phyloP scores from a whole-genome alignment of 2,113 vertebrate species.

The Notarius lentiginosus region DNA sequence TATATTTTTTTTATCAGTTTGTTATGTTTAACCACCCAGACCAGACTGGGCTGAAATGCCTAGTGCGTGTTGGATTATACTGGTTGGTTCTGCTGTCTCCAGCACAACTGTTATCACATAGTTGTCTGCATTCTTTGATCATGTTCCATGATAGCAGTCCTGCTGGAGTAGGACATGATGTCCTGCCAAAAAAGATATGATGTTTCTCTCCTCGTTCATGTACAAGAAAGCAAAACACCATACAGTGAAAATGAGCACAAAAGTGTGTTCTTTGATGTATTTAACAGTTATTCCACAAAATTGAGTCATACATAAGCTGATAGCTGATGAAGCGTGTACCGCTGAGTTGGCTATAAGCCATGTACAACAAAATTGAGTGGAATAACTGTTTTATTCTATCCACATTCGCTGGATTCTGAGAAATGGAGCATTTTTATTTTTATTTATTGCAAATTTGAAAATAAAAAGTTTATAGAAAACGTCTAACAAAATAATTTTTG shows the following conservation, averaged over 20 bases:
- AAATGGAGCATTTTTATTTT: too few species aligned
- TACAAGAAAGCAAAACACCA: background rate
- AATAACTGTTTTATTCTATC: too few species aligned
- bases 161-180: background rate
- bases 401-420: too few species aligned
- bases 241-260: background rate
- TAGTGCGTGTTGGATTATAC: background rate
- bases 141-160: background rate
- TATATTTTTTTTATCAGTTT: too few species aligned
- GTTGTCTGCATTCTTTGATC: background rate
- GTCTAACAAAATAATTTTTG: too few species aligned
- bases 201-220: background rate
- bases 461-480: too few species aligned
- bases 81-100: background rate
- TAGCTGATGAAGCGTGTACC: too few species aligned
- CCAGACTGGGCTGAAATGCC: background rate
- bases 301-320: too few species aligned
- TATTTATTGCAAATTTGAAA: too few species aligned
- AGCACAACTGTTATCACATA: background rate
- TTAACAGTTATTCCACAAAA: background rate
- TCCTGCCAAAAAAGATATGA: background rate
- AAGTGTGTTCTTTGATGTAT: background rate
- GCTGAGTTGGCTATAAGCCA: too few species aligned
- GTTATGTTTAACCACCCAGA: background rate
- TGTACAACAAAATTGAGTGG: too few species aligned